Conservation (phyloP, 2,113 vertebrate genomes). For the Larimichthys polyactis region DNA sequence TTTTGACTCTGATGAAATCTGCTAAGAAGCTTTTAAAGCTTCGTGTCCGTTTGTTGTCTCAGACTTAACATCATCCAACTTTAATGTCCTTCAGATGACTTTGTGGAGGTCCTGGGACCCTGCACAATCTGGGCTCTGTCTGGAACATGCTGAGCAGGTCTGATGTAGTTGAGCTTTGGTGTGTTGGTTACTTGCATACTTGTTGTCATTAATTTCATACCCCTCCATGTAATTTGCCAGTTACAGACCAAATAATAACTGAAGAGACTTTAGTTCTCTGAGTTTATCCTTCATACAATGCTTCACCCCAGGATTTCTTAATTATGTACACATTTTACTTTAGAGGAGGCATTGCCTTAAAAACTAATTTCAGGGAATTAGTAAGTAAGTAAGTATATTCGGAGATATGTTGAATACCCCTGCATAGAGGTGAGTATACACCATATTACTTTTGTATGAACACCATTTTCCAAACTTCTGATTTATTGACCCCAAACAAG, state of each 20-base stretch:
- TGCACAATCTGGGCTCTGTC: background rate
- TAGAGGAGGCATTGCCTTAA: too few species aligned
- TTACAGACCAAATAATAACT: background rate
- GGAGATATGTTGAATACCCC: background rate
- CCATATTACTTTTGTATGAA: background rate
- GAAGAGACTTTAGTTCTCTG: background rate
- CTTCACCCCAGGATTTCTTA: too few species aligned
- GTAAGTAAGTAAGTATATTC: too few species aligned
- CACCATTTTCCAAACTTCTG: background rate
- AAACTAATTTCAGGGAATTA: too few species aligned
- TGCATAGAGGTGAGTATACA: background rate
- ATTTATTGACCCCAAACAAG: background rate
- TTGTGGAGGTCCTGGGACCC: background rate
- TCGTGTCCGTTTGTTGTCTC: background rate
- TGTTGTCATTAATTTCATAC: background rate
- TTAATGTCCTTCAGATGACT: background rate
- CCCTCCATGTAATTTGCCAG: background rate
- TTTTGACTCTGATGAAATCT: constrained; percentile 28
- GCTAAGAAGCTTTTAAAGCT: constrained; percentile 14
- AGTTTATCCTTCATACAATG: background rate
- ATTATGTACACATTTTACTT: too few species aligned
- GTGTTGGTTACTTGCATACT: background rate
- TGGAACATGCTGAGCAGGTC: background rate
- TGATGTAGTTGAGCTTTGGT: background rate
- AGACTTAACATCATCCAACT: constrained; percentile 1